A percentile compares a stretch with the other conserved stretches of the same genome.
These are phyloP conservation scores for Phenganax stokvisi DNA, from an alignment of 92 coral and sea anemone genomes.

Conservation along the genomic window DNA sequence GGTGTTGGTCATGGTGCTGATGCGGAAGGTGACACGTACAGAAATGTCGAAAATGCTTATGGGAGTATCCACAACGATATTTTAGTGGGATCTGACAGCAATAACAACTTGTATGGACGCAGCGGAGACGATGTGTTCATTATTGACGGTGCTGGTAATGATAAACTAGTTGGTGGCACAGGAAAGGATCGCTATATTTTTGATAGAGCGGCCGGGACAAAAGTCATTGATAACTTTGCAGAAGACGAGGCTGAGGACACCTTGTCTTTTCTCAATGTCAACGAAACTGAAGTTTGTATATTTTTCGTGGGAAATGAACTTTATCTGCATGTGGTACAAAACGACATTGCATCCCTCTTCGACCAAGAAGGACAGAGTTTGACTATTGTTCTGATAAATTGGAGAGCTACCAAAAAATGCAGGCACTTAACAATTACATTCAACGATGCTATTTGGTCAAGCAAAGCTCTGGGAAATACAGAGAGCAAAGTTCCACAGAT, in stretches of 20 bases:
- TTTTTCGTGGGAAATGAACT: conserved; percentile 47
- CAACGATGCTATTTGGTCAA: conserved; percentile 41
- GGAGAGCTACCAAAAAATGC: conserved; percentile 39
- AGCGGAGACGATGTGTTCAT: conserved; percentile 40
- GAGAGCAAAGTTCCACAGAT: neutral
- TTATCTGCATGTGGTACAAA: conserved; percentile 33
- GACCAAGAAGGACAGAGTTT: conserved; percentile 32
- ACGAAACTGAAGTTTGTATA: conserved; percentile 10
- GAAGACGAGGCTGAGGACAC: conserved; percentile 47
- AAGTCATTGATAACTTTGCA: conserved; percentile 56
- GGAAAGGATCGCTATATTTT: conserved; percentile 49
- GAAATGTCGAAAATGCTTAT: conserved; percentile 49
- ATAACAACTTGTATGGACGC: conserved; percentile 42
- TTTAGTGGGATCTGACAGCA: conserved; percentile 43
- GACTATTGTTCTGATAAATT: conserved; percentile 41
- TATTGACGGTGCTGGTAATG: conserved; percentile 25
- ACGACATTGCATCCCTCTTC: conserved; percentile 28
- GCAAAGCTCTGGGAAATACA: too few species aligned
- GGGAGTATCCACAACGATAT: conserved; percentile 50
- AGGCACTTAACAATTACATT: conserved; percentile 44
- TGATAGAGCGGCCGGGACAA: conserved; percentile 39
- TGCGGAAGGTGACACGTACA: conserved; percentile 52
- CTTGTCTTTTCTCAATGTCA: conserved; percentile 16
- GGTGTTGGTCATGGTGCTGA: conserved; percentile 54
- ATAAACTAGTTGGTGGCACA: conserved; percentile 51